A percentile compares a stretch with the other conserved stretches of the same genome.
Conservation (phyloP, 2,113 vertebrate species). For the Pipra filicauda region DNA sequence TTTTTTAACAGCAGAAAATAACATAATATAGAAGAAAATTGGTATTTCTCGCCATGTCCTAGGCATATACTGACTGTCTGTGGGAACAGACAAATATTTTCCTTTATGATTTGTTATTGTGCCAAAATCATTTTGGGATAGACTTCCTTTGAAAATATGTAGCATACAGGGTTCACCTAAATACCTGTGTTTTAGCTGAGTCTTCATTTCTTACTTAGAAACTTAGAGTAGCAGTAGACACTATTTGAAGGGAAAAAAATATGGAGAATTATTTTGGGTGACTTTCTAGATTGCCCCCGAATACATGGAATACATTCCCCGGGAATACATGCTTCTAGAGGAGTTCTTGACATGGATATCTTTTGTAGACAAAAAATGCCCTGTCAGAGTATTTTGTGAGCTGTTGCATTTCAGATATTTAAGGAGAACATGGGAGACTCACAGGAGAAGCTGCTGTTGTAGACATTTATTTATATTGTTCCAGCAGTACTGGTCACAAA, state of each 20-base stretch:
- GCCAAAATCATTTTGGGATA: neutral
- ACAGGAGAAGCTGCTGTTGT: neutral
- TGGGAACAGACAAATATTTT: neutral
- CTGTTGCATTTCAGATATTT: neutral
- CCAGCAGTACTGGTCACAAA: neutral
- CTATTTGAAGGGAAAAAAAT: rapidly evolving
- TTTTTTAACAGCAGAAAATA: neutral
- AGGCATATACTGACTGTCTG: neutral
- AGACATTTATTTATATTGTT: neutral
- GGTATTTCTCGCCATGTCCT: neutral
- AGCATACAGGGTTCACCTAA: neutral
- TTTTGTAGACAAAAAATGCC: neutral
- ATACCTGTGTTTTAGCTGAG: neutral
- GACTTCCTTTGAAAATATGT: neutral
- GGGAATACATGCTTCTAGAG: neutral
- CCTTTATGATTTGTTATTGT: neutral
- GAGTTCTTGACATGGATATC: neutral
- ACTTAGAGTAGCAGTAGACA: neutral
- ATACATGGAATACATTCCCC: neutral
- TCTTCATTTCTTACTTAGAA: neutral
- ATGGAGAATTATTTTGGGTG: neutral
- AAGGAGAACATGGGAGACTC: neutral
- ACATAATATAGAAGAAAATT: neutral
- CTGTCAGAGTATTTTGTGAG: neutral
- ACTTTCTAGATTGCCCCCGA: neutral